Base-by-base conservation (phyloP, 2,797 vertebrate genomes). In the Tokudaia muenninki region DNA sequence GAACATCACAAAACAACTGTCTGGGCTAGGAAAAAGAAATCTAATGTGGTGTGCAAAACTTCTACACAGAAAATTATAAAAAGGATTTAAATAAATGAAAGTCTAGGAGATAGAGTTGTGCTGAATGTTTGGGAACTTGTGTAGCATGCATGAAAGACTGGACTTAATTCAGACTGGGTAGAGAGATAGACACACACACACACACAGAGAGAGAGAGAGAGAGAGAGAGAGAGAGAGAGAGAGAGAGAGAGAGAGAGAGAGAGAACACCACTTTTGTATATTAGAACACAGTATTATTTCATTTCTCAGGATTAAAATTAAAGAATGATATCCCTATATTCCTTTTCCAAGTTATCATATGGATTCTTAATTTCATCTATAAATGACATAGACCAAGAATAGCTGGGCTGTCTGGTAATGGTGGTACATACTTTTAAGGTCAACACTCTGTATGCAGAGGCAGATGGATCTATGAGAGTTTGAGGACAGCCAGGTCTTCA, bases 361-460 rank as follows among this genome's bases (percentile, higher is more conserved):
- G 82, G 47, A 77, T 96, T 93, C 67, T 92, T 52, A 87, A 82
- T 91, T 82, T 94, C 41, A 77, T 61, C 22, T 92, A 31, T 29
- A 96, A 94, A 83, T 94, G 19, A 57, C 29, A 41, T 29, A 67
- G 47, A 41, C 4, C 34, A 88, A 59, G 22, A 67, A 59, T 81
- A 93, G 47, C 3, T 26, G 72, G 19, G 6, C 1, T 74, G 12
- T 83, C 61, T 47, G 41, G 59, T 41, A 47, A 11, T 63, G 29
- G 29, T 47, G 41, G 59, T 31, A 19, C 29, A 50, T 22, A 22
- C 82, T 31, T 83, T 84, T 84, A 84, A 65, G 65, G 41, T 17
- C 61, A 70, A 22, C 21, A 70, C 63, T 52, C 21, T 52, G 31
- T 47, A 52, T 7, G 22, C 61, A 70, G 6, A 70, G 47, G 44